These are phyloP conservation scores for Fregata magnificens DNA, from an alignment of 2,113 vertebrate species.

Conservation along the genomic window DNA sequence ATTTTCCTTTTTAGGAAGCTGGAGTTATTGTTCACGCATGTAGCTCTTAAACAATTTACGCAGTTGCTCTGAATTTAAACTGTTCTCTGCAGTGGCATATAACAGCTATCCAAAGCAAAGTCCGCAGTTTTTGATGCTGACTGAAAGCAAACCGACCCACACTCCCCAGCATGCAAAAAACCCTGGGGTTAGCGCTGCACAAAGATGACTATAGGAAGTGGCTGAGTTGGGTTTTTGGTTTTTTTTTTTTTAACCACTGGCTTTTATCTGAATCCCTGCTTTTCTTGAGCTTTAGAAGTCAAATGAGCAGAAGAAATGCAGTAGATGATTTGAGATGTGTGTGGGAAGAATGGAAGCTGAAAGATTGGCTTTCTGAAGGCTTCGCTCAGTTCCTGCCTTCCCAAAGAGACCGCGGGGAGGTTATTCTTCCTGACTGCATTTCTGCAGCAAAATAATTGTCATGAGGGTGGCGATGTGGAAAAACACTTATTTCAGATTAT, in stretches of 20 bases:
- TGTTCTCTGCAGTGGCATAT: neutral
- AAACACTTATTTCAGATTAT: neutral
- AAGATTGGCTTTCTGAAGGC: constrained; percentile 32
- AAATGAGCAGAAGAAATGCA: constrained; percentile 66
- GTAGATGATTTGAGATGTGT: constrained; percentile 51
- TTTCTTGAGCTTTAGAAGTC: constrained; percentile 60
- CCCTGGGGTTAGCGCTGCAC: constrained; percentile 22
- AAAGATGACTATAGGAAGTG: constrained; percentile 52
- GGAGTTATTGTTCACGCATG: neutral
- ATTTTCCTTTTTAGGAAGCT: neutral
- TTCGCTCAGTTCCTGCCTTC: constrained; percentile 48
- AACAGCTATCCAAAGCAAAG: neutral
- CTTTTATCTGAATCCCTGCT: constrained; percentile 52
- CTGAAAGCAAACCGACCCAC: neutral
- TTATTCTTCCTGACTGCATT: constrained; percentile 46
- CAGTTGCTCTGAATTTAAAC: neutral
- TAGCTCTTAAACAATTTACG: neutral
- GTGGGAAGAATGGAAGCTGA: constrained; percentile 57
- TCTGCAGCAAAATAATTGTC: neutral
- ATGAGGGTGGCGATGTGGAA: neutral
- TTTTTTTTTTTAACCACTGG: neutral
- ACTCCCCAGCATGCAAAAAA: neutral
- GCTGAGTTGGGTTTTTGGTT: neutral
- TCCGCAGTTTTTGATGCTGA: neutral
- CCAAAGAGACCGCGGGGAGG: neutral